Base-by-base conservation (phyloP, 2,113 vertebrate genomes). In the Laticauda colubrina region DNA sequence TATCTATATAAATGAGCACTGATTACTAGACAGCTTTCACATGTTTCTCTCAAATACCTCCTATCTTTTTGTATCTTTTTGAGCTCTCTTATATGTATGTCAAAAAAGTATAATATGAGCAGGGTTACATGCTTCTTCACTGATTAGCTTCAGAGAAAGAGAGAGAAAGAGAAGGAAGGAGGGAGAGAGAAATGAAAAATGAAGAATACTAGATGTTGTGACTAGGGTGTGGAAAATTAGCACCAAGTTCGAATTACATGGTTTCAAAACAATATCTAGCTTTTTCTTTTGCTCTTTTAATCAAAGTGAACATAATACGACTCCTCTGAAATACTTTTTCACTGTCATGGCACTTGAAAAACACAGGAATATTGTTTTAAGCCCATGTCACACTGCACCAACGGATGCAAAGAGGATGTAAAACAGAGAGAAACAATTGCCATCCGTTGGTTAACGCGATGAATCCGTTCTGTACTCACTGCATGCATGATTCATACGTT, bases 31-130 rank as follows among this genome's bases (percentile, higher is more conserved):
- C 87, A 14, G 96, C 95, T 97, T 96, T 96, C 96, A 96, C 94
- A 95, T 93, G 90, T 96, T 97, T 97, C 94, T 96, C 96, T 96
- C 94, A 96, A 97, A 98, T 98, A 97, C 94, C 96, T 95, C 96
- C 95, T 90, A 91, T 95, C 97, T 97, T 97, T 98, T 98, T 98
- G 97, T 45, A 45, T 45, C 45, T 45, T 45, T 45, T 45, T 45
- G 97, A 97, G 97, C 97, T 98, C 97, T 98, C 97, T 97, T 96
- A 97, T 96, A 95, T 94, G 96, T 97, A 98, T 97, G 98, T 98
- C 97, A 97, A 97, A 93, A 98, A 97, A 97, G 97, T 98, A 98
- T 97, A 94, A 97, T 96, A 0, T 24, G 54, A 39, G 81, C 92
- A 95, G 95, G 95, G 96, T 95, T 97, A 95, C 88, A 94, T 48